Conservation (phyloP, 2,113 vertebrate genomes). For the Mastomys natalensis region DNA sequence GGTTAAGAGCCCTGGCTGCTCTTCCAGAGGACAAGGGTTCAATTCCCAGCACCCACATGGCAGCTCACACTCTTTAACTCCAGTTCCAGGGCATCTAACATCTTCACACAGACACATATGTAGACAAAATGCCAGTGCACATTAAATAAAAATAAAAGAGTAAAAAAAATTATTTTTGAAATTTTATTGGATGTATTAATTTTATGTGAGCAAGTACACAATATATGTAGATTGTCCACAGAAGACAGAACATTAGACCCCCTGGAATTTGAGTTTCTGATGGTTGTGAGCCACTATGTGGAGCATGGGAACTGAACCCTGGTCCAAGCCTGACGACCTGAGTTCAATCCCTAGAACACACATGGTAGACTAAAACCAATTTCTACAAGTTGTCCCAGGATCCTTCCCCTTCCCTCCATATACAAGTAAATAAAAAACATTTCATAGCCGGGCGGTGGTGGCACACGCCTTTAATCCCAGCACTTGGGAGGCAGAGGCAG, state of each 20-base stretch:
- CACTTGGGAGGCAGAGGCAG: too few relatives aligned
- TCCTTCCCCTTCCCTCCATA: too few relatives aligned
- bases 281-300: background rate
- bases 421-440: too few relatives aligned
- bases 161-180: background rate
- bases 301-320: background rate
- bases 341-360: too few relatives aligned
- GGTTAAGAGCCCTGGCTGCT: background rate
- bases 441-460: too few relatives aligned
- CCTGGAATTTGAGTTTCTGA: background rate
- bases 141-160: background rate
- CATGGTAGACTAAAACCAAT: too few relatives aligned
- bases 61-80: background rate
- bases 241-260: background rate
- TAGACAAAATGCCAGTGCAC: background rate
- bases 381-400: too few relatives aligned
- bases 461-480: too few relatives aligned
- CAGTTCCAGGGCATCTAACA: background rate
- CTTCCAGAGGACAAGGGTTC: background rate
- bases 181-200: background rate
- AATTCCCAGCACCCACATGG: background rate
- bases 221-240: background rate
- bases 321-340: background rate
- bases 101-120: background rate
- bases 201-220: background rate